Conservation (phyloP, 2,113 vertebrate species). For the Atlantisia rogersi region DNA sequence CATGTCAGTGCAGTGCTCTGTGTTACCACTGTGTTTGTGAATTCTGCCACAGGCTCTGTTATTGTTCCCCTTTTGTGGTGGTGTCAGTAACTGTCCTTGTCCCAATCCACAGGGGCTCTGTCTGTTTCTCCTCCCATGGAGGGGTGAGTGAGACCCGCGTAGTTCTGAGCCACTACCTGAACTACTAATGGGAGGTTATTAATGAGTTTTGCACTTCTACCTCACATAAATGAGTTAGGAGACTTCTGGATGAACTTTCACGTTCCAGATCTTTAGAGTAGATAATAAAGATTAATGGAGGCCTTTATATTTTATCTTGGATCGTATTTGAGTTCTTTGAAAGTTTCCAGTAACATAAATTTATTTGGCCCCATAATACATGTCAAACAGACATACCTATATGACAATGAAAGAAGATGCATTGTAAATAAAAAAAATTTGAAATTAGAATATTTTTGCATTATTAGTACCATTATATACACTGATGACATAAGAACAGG, state of each 20-base stretch:
- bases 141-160: too few species aligned
- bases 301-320: not conserved
- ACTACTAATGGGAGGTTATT: not conserved
- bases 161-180: too few species aligned
- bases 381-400: not conserved
- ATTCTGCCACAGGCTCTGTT: too few species aligned
- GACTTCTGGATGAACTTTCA: not conserved
- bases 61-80: too few species aligned
- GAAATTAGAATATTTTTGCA: not conserved
- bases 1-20: too few species aligned
- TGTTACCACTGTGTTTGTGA: too few species aligned
- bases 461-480: not conserved
- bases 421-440: not conserved
- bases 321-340: not conserved
- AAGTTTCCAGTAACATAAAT: not conserved
- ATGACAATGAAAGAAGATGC: not conserved
- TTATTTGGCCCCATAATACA: not conserved
- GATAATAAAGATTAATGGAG: not conserved
- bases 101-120: too few species aligned
- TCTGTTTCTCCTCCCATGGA: too few species aligned
- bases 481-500: not conserved
- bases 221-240: not conserved
- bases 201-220: not conserved
- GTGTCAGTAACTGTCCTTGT: too few species aligned
- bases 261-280: not conserved